phyloP scores from a whole-genome alignment of 2,113 vertebrate species.

The Butorides virescens region DNA sequence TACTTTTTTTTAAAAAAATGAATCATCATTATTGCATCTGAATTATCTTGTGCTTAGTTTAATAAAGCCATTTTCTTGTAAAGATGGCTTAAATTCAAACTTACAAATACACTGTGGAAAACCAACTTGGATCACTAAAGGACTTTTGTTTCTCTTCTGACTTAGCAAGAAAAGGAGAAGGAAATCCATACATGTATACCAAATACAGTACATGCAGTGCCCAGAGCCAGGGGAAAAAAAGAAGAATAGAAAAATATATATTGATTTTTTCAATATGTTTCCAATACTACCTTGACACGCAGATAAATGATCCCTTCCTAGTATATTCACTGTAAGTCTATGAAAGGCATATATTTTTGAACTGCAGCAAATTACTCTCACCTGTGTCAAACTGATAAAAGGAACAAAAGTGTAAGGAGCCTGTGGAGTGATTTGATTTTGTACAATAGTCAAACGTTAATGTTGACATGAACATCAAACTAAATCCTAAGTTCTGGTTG shows the following conservation, averaged over 20 bases:
- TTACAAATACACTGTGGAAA: not conserved
- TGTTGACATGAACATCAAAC: not conserved
- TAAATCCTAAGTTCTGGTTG: not conserved
- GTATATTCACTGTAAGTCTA: not conserved
- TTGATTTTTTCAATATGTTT: not conserved
- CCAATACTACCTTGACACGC: not conserved
- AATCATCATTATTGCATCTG: not conserved
- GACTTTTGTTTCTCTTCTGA: not conserved
- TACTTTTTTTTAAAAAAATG: fast-evolving
- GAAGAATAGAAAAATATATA: not conserved
- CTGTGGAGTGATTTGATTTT: not conserved
- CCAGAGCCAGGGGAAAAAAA: not conserved
- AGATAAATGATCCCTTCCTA: not conserved
- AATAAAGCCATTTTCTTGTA: not conserved
- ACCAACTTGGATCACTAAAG: not conserved
- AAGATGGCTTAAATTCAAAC: not conserved
- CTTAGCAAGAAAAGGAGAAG: not conserved
- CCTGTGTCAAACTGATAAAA: not conserved
- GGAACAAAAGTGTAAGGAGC: not conserved
- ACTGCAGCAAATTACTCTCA: not conserved
- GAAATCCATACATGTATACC: not conserved
- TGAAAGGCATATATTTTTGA: not conserved
- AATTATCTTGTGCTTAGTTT: not conserved
- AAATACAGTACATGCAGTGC: not conserved
- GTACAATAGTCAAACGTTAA: not conserved